Evolutionary conservation across 2,113 vertebrate genomes (phyloP).

Genomic region (Aplodontia rufa): DNA sequence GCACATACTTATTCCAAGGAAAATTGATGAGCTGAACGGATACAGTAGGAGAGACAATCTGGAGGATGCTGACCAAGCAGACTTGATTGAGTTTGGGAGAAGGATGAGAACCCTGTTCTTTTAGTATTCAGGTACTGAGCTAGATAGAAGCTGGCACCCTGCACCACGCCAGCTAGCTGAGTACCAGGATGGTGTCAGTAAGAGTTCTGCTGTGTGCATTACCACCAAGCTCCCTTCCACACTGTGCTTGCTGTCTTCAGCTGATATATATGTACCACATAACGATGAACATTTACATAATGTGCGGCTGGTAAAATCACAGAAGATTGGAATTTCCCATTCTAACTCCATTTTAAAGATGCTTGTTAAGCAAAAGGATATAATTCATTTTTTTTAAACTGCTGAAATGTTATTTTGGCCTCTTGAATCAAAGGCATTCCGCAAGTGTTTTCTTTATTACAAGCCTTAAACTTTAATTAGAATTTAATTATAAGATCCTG

Average conservation of each 20-base stretch:
- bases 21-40: background rate
- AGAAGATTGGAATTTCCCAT: slow-evolving; percentile 63
- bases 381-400: slow-evolving; percentile 78
- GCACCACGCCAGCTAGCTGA: accelerated
- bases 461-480: slow-evolving; percentile 80
- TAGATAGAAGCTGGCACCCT: background rate
- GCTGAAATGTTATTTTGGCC: slow-evolving; percentile 77
- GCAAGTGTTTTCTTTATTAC: slow-evolving; percentile 80
- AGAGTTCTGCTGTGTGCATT: accelerated
- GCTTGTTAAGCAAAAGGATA: slow-evolving; percentile 75
- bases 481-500: slow-evolving; percentile 80
- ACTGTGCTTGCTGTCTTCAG: background rate
- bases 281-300: slow-evolving; percentile 55
- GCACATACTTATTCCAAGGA: background rate
- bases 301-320: slow-evolving; percentile 56
- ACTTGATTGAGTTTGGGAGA: background rate
- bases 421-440: slow-evolving; percentile 80
- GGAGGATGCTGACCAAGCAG: background rate
- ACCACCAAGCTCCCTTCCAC: background rate
- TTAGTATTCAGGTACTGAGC: background rate
- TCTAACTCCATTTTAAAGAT: slow-evolving; percentile 75
- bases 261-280: background rate
- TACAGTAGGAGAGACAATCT: background rate
- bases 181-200: too few relatives aligned
- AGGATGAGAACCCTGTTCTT: background rate